Evolutionary conservation across 2,888 invertebrate species (phyloP).

Genomic region (Hypena proboscidalis): DNA sequence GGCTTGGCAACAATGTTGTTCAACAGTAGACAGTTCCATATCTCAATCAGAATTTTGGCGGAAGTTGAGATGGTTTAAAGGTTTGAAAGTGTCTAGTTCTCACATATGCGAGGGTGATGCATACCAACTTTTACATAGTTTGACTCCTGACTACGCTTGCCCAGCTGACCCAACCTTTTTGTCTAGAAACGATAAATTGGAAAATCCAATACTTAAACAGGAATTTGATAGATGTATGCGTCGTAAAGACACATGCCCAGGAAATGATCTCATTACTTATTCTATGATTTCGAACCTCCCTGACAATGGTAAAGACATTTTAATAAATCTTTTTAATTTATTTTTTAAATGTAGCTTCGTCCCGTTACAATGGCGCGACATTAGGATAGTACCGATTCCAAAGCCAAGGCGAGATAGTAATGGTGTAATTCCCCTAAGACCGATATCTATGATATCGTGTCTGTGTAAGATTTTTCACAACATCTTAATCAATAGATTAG

Average conservation of each 20-base stretch:
- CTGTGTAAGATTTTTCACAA: no score
- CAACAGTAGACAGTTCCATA: no score
- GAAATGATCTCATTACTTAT: conserved; percentile 11
- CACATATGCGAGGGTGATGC: no score
- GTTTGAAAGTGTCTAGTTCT: no score
- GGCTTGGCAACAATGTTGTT: no score
- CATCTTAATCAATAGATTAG: background rate
- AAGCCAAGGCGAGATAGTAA: conserved; percentile 3
- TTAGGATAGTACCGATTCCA: conserved; percentile 12
- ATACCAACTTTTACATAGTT: no score
- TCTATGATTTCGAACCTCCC: conserved; percentile 23
- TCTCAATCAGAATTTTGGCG: no score
- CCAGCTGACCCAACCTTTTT: no score
- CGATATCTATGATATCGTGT: conserved; percentile 14
- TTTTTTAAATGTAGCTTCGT: conserved; percentile 2
- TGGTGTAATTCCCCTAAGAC: conserved; percentile 1
- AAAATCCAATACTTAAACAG: no score
- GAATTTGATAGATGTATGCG: conserved; percentile 16
- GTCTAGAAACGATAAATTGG: no score
- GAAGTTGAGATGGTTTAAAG: no score
- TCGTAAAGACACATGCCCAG: conserved; percentile 18
- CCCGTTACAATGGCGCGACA: conserved; percentile 14
- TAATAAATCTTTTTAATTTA: conserved; percentile 12
- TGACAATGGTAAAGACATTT: conserved; percentile 5
- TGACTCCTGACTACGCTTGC: no score